Evolutionary conservation across 2,888 invertebrate genomes (phyloP).

Genomic region (Polymixis lichenea): DNA sequence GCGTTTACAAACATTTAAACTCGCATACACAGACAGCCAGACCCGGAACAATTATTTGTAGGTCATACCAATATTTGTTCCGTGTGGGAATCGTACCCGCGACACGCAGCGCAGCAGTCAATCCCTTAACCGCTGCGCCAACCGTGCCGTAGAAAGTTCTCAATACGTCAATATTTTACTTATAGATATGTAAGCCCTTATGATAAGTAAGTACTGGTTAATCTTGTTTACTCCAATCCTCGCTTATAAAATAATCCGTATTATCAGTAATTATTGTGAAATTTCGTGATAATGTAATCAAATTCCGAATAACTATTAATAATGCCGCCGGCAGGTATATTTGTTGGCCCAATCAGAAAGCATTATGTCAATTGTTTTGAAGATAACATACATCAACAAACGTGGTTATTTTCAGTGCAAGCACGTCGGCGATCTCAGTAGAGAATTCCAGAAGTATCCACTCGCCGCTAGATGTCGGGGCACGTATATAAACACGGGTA

Average conservation of each 20-base stretch:
- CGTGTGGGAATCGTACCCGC: too few relatives aligned
- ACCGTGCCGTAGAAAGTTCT: slow-evolving; percentile 44
- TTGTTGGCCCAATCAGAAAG: slow-evolving; percentile 38
- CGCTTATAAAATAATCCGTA: slow-evolving; percentile 1
- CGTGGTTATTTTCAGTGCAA: slow-evolving; percentile 46
- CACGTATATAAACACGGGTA: slow-evolving; percentile 70
- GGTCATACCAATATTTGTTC: too few relatives aligned
- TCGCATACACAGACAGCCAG: too few relatives aligned
- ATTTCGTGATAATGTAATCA: slow-evolving; percentile 24
- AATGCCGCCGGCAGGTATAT: background rate
- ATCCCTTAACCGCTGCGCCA: too few relatives aligned
- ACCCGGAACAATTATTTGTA: too few relatives aligned
- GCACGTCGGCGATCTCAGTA: slow-evolving; percentile 53
- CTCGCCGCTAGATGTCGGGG: slow-evolving; percentile 77
- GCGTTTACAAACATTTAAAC: too few relatives aligned
- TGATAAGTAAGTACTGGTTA: background rate
- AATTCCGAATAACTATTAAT: slow-evolving; percentile 11
- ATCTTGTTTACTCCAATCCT: slow-evolving; percentile 22
- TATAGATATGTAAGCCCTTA: background rate
- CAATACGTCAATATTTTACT: background rate
- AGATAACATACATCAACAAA: slow-evolving; percentile 33
- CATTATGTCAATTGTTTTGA: slow-evolving; percentile 37
- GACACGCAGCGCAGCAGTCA: too few relatives aligned
- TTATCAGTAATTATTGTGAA: slow-evolving; percentile 33
- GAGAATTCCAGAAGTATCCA: slow-evolving; percentile 75